Conservation (phyloP, 2,797 vertebrate species). For the Eleutherodactylus coqui region DNA sequence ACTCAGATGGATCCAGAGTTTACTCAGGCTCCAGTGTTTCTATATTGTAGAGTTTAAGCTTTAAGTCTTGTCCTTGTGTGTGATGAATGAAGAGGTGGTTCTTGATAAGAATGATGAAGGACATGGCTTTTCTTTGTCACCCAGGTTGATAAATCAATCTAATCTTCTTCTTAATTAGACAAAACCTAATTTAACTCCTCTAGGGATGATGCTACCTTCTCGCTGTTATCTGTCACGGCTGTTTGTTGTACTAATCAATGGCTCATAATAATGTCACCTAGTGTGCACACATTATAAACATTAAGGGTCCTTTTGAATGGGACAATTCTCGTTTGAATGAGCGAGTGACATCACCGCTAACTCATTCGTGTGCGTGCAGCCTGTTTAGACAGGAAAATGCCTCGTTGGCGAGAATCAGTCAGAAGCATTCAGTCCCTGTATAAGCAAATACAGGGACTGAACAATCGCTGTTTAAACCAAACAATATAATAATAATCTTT, state of each 20-base stretch:
- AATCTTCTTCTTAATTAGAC: slow-evolving; percentile 51
- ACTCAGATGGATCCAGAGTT: background rate
- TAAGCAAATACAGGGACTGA: too few species aligned
- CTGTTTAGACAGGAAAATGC: too few species aligned
- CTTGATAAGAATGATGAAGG: slow-evolving; percentile 46
- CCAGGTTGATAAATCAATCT: slow-evolving; percentile 51
- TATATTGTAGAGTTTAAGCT: background rate
- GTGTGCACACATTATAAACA: background rate
- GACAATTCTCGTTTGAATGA: too few species aligned
- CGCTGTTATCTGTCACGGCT: slow-evolving; percentile 20
- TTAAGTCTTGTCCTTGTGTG: background rate
- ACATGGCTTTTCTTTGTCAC: slow-evolving; percentile 30
- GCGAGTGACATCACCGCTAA: too few species aligned
- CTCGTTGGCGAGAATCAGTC: too few species aligned
- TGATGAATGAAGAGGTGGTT: slow-evolving; percentile 40
- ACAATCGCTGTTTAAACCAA: too few species aligned
- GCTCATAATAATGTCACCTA: slow-evolving; percentile 6
- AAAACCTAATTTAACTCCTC: slow-evolving; percentile 29
- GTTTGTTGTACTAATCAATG: slow-evolving; percentile 35
- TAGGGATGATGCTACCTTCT: slow-evolving; percentile 20
- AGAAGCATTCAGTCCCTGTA: too few species aligned
- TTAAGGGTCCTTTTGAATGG: too few species aligned
- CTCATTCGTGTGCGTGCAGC: too few species aligned
- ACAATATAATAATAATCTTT: too few species aligned
- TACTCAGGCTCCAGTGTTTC: background rate